Base-by-base conservation (phyloP, 2,888 invertebrate genomes). In the Caenorhabditis plicata region DNA sequence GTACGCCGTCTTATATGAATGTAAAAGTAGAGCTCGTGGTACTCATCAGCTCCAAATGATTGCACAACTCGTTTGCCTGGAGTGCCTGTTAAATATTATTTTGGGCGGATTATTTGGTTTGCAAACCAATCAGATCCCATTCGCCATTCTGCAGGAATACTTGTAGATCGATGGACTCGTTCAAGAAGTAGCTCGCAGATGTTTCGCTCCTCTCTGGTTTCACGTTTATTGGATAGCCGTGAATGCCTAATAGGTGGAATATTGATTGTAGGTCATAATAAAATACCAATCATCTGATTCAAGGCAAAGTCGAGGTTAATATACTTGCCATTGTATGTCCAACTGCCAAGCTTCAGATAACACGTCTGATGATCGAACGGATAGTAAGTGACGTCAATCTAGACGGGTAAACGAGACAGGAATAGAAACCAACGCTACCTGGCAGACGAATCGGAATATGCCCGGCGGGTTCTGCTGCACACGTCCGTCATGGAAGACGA, bases 341-440 rank as follows among this genome's bases (percentile, higher is more conserved):
- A 71, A 11, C 64, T 64, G 11, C 68, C 68, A n/a, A 71, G 25
- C 38, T 71, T 71, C 22, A 71, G 41, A 27, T 60, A 71, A 45
- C 71, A 71, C 1, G 68, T 71, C 36, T 71, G 71, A 20, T 33
- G 46, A 29, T 69, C 71, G 23, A 71, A 71, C 13, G 71, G 71
- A 46, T 69, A 71, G 29, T 68, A 71, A n/a, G 71, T 71, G 26
- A 71, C 64, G 40, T 71, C 71, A 8, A 71, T 68, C 56, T 68
- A 47, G 19, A 50, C 17, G 15, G 19, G 8, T 15, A n/a, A 11
- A 19, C n/a, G 26, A 17, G 20, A 15, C 27, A 5, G 13, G 20
- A 11, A n/a, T 41, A 9, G 9, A 26, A 9, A 26, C 20, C 1
- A 4, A 15, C 5, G 38, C 8, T n/a, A 62, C 63, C 39, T 60